phyloP scores from a whole-genome alignment of 2,797 vertebrate genomes.

The Acanthis flammea region DNA sequence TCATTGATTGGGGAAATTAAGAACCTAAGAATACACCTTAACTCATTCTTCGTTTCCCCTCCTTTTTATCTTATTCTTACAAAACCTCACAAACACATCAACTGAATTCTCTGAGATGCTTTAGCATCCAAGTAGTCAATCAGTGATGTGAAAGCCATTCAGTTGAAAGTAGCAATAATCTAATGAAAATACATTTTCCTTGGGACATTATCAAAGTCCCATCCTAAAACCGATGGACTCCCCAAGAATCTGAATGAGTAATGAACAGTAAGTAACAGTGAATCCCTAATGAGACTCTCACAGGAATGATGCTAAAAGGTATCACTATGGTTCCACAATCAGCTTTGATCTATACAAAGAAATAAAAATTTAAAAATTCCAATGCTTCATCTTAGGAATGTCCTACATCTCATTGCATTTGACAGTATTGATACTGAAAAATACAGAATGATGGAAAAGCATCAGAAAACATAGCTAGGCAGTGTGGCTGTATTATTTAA shows the following conservation, averaged over 20 bases:
- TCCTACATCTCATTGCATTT: background rate
- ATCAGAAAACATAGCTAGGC: background rate
- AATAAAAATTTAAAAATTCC: background rate
- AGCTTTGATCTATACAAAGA: background rate
- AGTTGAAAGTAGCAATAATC: background rate
- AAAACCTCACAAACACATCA: background rate
- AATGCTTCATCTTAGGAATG: background rate
- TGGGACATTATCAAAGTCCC: background rate
- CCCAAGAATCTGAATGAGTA: background rate
- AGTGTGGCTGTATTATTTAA: background rate
- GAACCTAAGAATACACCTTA: background rate
- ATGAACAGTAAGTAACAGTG: background rate
- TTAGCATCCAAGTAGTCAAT: background rate
- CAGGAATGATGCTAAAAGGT: background rate
- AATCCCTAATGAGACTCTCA: background rate
- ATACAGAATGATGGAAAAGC: background rate
- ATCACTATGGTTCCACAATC: background rate
- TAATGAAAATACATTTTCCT: background rate
- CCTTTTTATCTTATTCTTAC: background rate
- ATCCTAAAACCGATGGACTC: background rate
- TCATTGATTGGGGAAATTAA: background rate
- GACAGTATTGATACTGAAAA: background rate
- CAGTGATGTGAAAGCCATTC: background rate
- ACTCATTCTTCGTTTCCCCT: background rate
- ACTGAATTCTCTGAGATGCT: background rate